Evolutionary conservation across 2,797 vertebrate genomes (phyloP), one percentile per base, ranked within the genome.

Genomic region (Ibycter americanus): DNA sequence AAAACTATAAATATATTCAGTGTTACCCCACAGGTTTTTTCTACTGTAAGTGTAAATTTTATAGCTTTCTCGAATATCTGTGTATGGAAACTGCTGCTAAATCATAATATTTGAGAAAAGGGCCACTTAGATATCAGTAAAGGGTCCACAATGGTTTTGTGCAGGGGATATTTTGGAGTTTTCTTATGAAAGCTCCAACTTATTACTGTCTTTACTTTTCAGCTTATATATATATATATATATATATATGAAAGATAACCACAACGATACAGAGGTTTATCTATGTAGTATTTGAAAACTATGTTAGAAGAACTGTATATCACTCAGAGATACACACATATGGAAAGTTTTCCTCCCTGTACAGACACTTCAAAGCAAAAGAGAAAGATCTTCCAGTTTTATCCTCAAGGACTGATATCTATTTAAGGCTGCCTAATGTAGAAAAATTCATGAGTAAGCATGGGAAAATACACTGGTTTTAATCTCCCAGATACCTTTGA

Each of bases 391-490:
- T 79, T 92, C 91, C 27, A 36, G 9, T 90, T 94, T 77, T 84
- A 78, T 74, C 93, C 72, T 87, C 38, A n/a, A 80, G 74, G 84
- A 59, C 36, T 82, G 40, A 93, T 86, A 91, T 73, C 87, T 89
- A 31, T 89, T 96, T 96, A 94, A 95, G 67, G 6, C 52, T 86
- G 23, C 38, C 32, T 85, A 92, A 87, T 6, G 1, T 5, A n/a
- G 55, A 79, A 93, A 93, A 96, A 74, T 11, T 93, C 83, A 49
- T 90, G 92, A 96, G 52, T 86, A 97, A 93, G 83, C 89, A 88
- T 40, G 23, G 29, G 26, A 96, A 93, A 93, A 94, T 88, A 86
- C 46, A 85, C 56, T 77, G 49, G 52, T 49, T 94, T 96, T 94
- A 96, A 94, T 96, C 89, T 94, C 52, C 31, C 66, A 91, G 62